Conservation (phyloP, 37 sponge, comb jelly and placozoan species). For the Beroe ovata region DNA sequence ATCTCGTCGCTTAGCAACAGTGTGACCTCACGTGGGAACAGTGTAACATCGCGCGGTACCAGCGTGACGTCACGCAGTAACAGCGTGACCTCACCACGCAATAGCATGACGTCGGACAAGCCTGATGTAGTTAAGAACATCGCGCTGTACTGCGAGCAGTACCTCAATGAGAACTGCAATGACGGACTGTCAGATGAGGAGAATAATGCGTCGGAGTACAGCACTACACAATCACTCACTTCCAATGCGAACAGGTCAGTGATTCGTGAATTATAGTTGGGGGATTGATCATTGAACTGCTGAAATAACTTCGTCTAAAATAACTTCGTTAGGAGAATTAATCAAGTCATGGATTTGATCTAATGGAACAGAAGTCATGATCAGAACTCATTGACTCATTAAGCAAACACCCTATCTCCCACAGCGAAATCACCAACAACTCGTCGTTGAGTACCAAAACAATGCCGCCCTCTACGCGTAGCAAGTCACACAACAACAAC, state of each 20-base stretch:
- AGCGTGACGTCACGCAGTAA: conserved; percentile 10
- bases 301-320: no score
- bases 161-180: not conserved
- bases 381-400: no score
- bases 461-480: not conserved
- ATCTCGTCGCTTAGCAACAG: conserved; percentile 1
- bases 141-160: not conserved
- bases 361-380: no score
- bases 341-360: no score
- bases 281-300: no score
- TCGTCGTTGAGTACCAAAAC: not conserved
- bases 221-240: not conserved
- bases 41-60: conserved; percentile 2
- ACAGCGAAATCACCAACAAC: not conserved
- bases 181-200: not conserved
- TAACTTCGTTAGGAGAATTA: no score
- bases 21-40: conserved; percentile 4
- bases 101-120: not conserved
- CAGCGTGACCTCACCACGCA: conserved; percentile 20
- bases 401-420: not conserved
- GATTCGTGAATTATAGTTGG: no score
- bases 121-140: not conserved
- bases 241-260: not conserved
- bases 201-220: not conserved
- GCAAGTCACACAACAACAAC: not conserved